These are phyloP conservation scores for Phrynocephalus vlangalii DNA, from an alignment of 2,797 vertebrate genomes.

Conservation along the genomic window DNA sequence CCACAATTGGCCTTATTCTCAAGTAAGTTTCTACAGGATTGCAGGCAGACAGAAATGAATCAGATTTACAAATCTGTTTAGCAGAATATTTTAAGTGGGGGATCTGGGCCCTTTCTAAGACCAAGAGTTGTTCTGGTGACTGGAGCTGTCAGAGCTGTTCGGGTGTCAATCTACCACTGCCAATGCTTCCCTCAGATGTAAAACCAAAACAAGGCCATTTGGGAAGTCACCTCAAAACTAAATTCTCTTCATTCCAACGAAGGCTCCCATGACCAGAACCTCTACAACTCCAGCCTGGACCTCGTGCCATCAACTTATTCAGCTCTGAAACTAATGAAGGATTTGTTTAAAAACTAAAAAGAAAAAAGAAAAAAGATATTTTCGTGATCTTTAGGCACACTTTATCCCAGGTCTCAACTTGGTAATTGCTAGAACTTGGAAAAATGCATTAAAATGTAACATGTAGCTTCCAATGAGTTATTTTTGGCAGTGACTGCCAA, in stretches of 20 bases:
- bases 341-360: background rate
- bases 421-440: background rate
- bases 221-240: background rate
- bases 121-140: background rate
- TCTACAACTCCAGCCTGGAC: background rate
- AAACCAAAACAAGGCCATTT: background rate
- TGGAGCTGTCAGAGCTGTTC: too few relatives aligned
- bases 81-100: background rate
- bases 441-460: too few relatives aligned
- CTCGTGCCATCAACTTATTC: background rate
- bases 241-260: background rate
- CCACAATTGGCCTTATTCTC: background rate
- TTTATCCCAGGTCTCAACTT: background rate
- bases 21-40: background rate
- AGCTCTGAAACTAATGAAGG: background rate
- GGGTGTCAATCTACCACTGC: background rate
- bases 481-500: too few relatives aligned
- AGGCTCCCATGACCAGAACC: background rate
- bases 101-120: too few relatives aligned
- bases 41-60: background rate
- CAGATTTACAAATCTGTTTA: background rate
- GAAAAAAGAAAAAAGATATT: background rate
- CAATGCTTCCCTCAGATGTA: background rate
- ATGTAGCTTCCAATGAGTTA: too few relatives aligned
- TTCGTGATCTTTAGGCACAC: background rate